Percentiles rank a stretch among this genome's conserved stretches.
Evolutionary conservation across 2,797 vertebrate genomes (phyloP).

Genomic region (Xiphophorus birchmanni): DNA sequence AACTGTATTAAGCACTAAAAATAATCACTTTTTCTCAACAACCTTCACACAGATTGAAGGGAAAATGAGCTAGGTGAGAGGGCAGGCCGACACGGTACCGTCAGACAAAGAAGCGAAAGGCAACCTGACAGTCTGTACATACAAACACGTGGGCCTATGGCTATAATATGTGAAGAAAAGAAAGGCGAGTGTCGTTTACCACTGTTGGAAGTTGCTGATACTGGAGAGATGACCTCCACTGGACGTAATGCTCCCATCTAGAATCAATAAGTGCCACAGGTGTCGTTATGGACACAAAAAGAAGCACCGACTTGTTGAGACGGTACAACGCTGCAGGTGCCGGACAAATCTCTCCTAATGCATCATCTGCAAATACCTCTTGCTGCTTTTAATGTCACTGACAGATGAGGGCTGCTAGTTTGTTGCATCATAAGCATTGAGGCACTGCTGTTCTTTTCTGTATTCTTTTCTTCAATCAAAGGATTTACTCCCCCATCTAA

Average conservation of each 20-base stretch:
- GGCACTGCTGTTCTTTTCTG: conserved; percentile 4
- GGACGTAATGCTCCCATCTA: conserved; percentile 33
- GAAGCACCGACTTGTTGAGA: conserved; percentile 35
- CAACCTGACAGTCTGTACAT: conserved; percentile 41
- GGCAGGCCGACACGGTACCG: conserved; percentile 23
- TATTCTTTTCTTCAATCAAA: conserved; percentile 7
- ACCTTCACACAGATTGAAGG: conserved; percentile 61
- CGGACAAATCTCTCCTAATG: conserved; percentile 25
- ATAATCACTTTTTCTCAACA: no score
- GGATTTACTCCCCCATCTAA: conserved; percentile 18
- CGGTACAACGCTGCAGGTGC: background rate
- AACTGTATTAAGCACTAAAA: no score
- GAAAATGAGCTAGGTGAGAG: conserved; percentile 62
- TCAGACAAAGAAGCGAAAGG: conserved; percentile 41
- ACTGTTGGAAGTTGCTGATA: conserved; percentile 57
- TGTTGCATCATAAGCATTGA: conserved; percentile 29
- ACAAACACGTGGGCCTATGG: background rate
- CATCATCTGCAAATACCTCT: conserved; percentile 22
- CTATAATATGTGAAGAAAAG: conserved; percentile 56
- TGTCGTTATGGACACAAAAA: conserved; percentile 47
- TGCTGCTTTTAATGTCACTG: conserved; percentile 34
- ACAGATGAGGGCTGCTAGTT: conserved; percentile 31
- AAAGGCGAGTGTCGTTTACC: conserved; percentile 39
- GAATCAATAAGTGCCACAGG: conserved; percentile 49
- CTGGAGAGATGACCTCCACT: conserved; percentile 44